Evolutionary conservation across 2,113 vertebrate species (phyloP).

Genomic region (Psephotus haematonotus): DNA sequence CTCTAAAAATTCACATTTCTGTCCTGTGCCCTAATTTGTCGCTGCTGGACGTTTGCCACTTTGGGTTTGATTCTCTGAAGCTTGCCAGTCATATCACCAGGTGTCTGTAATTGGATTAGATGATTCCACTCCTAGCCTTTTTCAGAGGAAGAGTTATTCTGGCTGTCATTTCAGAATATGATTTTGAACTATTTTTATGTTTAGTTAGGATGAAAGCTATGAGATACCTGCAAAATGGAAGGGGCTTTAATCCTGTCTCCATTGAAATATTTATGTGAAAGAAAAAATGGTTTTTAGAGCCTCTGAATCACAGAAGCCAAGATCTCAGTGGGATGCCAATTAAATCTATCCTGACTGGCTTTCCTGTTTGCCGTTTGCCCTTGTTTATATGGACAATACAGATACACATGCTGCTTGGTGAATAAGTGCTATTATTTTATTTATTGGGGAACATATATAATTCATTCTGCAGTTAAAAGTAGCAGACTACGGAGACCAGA

Average conservation of each 20-base stretch:
- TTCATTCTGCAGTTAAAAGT: not conserved
- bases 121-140: not conserved
- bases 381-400: constrained; percentile 47
- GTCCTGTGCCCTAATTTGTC: not conserved
- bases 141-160: not conserved
- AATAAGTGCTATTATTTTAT: constrained; percentile 53
- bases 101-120: constrained; percentile 21
- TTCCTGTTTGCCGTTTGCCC: constrained; percentile 50
- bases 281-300: not conserved
- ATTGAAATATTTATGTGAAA: constrained; percentile 67
- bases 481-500: not conserved
- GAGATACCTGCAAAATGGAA: constrained; percentile 40
- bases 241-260: constrained; percentile 40
- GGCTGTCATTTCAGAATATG: constrained; percentile 5
- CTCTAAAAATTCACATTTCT: not conserved
- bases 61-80: not conserved
- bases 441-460: not conserved
- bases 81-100: not conserved
- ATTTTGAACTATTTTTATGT: constrained; percentile 1
- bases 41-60: not conserved
- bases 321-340: constrained; percentile 61
- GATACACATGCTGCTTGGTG: constrained; percentile 24
- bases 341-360: constrained; percentile 44
- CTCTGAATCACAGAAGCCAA: constrained; percentile 45
- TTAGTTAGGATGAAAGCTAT: constrained; percentile 19